Evolutionary conservation across 2,888 invertebrate genomes (phyloP).

Genomic region (Pheosia gnoma): DNA sequence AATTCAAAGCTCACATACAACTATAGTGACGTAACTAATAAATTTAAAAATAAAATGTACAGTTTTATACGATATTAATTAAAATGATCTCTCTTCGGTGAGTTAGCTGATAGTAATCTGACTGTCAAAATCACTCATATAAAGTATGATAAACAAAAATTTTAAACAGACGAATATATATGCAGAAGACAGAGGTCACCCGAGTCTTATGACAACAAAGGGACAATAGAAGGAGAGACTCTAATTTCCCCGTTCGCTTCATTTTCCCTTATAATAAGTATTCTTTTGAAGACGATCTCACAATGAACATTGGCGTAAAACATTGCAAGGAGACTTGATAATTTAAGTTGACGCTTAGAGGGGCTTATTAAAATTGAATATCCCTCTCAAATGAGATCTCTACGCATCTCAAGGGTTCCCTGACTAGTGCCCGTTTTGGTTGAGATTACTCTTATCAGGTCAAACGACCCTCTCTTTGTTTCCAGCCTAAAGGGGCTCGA

Average conservation of each 20-base stretch:
- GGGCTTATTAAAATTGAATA: constrained; percentile 65
- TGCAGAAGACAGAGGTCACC: constrained; percentile 44
- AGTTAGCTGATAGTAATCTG: neutral
- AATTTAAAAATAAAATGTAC: no score
- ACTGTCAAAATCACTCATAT: neutral
- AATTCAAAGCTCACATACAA: no score
- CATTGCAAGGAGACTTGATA: constrained; percentile 59
- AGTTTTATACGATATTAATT: no score
- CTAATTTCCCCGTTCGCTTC: constrained; percentile 43
- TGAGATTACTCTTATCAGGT: constrained; percentile 44
- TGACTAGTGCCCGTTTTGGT: constrained; percentile 43
- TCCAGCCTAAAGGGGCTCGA: constrained; percentile 23
- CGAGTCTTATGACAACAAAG: constrained; percentile 34
- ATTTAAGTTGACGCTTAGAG: constrained; percentile 61
- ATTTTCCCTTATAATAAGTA: constrained; percentile 54
- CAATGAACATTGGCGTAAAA: constrained; percentile 52
- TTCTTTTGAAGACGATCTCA: constrained; percentile 53
- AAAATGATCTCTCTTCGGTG: no score
- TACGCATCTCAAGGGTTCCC: constrained; percentile 50
- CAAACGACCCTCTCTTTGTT: constrained; percentile 41
- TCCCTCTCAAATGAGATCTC: constrained; percentile 55
- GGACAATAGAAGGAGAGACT: constrained; percentile 41
- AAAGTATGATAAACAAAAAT: constrained; percentile 15
- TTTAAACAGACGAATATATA: constrained; percentile 38
- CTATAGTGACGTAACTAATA: no score